Evolutionary conservation across 2,888 invertebrate genomes (phyloP).

Genomic region (Clistopyga incitator): DNA sequence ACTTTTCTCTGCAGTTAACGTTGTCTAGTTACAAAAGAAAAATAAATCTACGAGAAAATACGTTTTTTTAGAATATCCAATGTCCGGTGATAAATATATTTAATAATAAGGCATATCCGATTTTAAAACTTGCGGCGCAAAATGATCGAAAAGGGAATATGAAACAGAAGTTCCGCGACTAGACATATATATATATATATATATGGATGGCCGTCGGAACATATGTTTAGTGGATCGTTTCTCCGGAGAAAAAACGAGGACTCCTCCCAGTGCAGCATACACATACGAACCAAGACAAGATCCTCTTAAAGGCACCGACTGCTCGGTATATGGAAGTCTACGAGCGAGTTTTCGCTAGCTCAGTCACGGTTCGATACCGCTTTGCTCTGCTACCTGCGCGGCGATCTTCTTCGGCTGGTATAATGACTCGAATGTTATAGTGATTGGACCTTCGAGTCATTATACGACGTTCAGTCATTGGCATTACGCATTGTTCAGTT

Average conservation of each 20-base stretch:
- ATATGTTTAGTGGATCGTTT: constrained; percentile 57
- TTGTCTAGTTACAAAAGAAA: background rate
- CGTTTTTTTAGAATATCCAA: background rate
- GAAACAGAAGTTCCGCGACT: background rate
- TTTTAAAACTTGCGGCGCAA: background rate
- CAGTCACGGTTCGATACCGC: constrained; percentile 60
- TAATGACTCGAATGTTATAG: constrained; percentile 1
- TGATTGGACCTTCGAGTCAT: background rate
- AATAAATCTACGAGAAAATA: background rate
- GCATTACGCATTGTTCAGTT: background rate
- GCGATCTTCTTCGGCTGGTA: constrained; percentile 31
- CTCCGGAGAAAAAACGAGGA: constrained; percentile 33
- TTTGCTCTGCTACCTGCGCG: constrained; percentile 45
- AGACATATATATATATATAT: background rate
- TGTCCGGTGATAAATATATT: constrained; percentile 9
- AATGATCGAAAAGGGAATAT: constrained; percentile 1
- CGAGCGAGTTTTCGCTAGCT: constrained; percentile 53
- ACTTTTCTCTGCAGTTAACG: background rate
- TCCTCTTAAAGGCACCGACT: constrained; percentile 33
- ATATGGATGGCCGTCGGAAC: constrained; percentile 51
- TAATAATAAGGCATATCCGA: background rate
- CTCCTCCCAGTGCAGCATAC: background rate
- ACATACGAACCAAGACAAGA: constrained; percentile 15
- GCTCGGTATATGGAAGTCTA: constrained; percentile 22
- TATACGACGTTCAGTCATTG: background rate